Conservation (phyloP, 92 coral and sea anemone species). For the Epizoanthus scotinus region DNA sequence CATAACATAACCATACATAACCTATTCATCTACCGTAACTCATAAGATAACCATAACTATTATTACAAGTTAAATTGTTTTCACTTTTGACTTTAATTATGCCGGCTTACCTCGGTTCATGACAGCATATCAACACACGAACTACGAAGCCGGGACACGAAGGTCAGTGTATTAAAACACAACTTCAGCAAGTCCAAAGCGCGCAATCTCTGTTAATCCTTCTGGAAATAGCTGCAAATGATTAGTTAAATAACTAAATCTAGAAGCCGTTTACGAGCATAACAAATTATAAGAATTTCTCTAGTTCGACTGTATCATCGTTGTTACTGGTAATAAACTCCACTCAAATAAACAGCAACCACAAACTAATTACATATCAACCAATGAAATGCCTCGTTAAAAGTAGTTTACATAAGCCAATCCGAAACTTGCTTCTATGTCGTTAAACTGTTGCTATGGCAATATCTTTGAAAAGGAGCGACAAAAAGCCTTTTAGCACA, state of each 20-base stretch:
- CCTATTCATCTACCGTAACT: too few species aligned
- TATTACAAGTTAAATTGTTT: too few species aligned
- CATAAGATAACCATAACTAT: too few species aligned
- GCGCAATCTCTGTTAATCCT: not conserved
- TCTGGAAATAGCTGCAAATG: not conserved
- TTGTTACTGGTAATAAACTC: constrained; percentile 27
- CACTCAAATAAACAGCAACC: constrained; percentile 46
- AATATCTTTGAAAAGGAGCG: not conserved
- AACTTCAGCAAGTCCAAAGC: not conserved
- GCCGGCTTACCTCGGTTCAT: too few species aligned
- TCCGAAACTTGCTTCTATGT: constrained; percentile 17
- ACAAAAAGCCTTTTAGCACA: not conserved
- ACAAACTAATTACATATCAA: constrained; percentile 6
- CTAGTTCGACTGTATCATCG: constrained; percentile 33
- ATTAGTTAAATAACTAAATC: constrained; percentile 9
- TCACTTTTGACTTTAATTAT: too few species aligned
- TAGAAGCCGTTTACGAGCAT: not conserved
- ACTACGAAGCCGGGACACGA: too few species aligned
- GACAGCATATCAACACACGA: too few species aligned
- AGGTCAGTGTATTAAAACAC: too few species aligned
- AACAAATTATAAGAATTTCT: not conserved
- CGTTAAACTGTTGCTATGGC: constrained; percentile 28
- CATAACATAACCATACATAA: too few species aligned
- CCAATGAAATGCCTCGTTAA: constrained; percentile 45
- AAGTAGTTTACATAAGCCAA: constrained; percentile 13